Evolutionary conservation across 2,797 vertebrate genomes (phyloP).

Genomic region (Labeo calbasu): DNA sequence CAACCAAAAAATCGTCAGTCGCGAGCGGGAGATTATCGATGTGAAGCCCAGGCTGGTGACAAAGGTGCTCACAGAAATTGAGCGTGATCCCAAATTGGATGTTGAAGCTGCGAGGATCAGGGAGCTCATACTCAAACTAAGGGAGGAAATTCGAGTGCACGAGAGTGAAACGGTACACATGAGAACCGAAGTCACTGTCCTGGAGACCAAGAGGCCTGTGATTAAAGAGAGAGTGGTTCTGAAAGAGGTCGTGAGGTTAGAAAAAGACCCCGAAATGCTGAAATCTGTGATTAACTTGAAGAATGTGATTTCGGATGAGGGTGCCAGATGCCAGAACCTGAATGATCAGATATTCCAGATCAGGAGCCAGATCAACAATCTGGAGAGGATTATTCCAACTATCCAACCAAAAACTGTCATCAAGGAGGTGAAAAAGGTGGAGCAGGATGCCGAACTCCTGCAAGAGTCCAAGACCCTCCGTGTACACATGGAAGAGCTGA

Average conservation of each 20-base stretch:
- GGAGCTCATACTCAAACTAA: conserved; percentile 80
- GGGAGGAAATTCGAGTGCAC: conserved; percentile 71
- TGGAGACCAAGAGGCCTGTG: conserved; percentile 82
- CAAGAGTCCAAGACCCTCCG: conserved; percentile 81
- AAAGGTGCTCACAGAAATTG: conserved; percentile 89
- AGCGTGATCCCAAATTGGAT: conserved; percentile 87
- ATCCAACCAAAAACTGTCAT: conserved; percentile 89
- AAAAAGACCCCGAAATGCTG: conserved; percentile 91
- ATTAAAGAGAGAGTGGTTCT: conserved; percentile 87
- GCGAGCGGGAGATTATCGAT: conserved; percentile 76
- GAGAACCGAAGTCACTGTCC: conserved; percentile 80
- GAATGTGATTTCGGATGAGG: conserved; percentile 79
- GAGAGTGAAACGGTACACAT: conserved; percentile 73
- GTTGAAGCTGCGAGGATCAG: conserved; percentile 81
- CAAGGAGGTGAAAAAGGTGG: conserved; percentile 89
- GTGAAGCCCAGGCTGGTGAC: conserved; percentile 85
- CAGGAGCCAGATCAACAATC: conserved; percentile 81
- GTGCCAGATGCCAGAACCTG: conserved; percentile 69
- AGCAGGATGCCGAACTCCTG: conserved; percentile 82
- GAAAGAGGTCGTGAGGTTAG: conserved; percentile 89
- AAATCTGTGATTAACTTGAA: conserved; percentile 81
- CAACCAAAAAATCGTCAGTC: conserved; percentile 75
- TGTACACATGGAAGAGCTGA: conserved; percentile 83
- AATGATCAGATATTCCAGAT: conserved; percentile 75
- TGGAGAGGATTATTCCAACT: conserved; percentile 86